A percentile compares a stretch with the other conserved stretches of the same genome.
phyloP scores from a whole-genome alignment of 2,888 invertebrate genomes.

The Eristalis pertinax region DNA sequence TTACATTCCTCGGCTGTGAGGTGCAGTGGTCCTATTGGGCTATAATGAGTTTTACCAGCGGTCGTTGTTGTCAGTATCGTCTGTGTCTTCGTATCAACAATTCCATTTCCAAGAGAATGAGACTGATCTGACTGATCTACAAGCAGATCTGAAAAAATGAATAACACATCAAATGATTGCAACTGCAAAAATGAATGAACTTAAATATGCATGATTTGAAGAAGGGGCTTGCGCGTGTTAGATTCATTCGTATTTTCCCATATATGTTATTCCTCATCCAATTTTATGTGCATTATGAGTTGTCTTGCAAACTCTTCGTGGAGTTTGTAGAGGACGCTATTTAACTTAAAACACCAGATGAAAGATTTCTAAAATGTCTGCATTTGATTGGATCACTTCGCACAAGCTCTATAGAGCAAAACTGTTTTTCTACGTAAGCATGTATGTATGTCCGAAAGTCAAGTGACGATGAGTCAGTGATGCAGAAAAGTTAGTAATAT shows the following conservation, averaged over 20 bases:
- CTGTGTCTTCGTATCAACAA: constrained; percentile 81
- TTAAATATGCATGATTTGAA: not conserved
- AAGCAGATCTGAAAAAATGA: constrained; percentile 76
- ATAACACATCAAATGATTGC: not conserved
- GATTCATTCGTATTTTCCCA: not conserved
- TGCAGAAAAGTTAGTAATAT: no score
- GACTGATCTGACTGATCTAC: constrained; percentile 80
- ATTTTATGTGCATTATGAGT: not conserved
- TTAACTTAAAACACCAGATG: no score
- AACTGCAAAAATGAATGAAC: constrained; percentile 1
- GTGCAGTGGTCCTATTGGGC: constrained; percentile 88
- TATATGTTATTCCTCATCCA: not conserved
- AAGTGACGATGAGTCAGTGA: no score
- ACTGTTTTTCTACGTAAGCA: no score
- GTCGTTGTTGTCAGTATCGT: constrained; percentile 80
- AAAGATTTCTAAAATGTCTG: no score
- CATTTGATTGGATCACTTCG: no score
- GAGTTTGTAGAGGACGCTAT: no score
- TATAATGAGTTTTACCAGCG: constrained; percentile 83
- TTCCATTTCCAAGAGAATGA: constrained; percentile 80
- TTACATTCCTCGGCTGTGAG: constrained; percentile 90
- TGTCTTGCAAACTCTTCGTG: no score
- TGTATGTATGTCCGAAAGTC: no score
- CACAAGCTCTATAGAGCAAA: no score
- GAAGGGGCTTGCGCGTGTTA: not conserved